Evolutionary conservation across 2,888 invertebrate species (phyloP).

Genomic region (Brachylomia viminalis): DNA sequence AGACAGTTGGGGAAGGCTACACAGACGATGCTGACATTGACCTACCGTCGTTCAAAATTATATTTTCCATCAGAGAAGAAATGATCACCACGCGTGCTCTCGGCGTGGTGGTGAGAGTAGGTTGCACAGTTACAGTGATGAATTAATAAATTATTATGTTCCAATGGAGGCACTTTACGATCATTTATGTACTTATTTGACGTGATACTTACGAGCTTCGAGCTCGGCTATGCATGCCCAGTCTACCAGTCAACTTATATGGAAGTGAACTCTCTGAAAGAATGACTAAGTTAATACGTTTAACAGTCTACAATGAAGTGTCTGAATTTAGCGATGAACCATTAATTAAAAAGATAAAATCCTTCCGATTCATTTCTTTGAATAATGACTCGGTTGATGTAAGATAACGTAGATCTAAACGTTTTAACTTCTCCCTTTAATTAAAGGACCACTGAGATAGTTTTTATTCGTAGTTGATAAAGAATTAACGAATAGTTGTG

Average conservation of each 20-base stretch:
- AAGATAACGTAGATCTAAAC: slow-evolving; percentile 29
- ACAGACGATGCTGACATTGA: background rate
- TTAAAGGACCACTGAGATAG: background rate
- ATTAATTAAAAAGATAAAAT: slow-evolving; percentile 38
- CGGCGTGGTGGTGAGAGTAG: no score
- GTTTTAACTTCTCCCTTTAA: slow-evolving; percentile 16
- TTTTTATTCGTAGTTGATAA: background rate
- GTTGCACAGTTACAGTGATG: background rate
- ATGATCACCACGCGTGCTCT: background rate
- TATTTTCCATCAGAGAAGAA: background rate
- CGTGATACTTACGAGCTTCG: background rate
- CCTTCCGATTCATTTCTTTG: slow-evolving; percentile 36
- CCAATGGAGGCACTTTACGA: background rate
- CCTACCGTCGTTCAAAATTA: background rate
- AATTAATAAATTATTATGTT: background rate
- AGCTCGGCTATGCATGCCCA: background rate
- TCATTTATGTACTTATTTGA: background rate
- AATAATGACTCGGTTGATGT: slow-evolving; percentile 29
- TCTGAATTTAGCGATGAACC: slow-evolving; percentile 4
- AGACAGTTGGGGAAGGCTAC: background rate
- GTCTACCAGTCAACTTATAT: background rate
- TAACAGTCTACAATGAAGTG: background rate
- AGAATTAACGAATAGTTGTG: no score
- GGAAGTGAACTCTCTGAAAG: background rate
- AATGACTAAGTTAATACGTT: background rate